Conservation (phyloP, 2,888 invertebrate species). For the Drosophila anomalipes region DNA sequence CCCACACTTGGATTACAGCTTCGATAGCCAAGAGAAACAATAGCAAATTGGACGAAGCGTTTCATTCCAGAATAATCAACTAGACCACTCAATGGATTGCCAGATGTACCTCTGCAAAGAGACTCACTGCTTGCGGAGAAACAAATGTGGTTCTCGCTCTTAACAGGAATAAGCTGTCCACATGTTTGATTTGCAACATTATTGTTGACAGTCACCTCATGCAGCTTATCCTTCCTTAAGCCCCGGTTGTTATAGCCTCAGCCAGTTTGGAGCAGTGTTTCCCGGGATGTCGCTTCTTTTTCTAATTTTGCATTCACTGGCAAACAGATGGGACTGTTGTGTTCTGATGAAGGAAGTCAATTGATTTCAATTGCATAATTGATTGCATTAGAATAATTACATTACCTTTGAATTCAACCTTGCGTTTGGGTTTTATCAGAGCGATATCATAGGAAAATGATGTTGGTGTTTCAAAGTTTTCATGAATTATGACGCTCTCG, state of each 20-base stretch:
- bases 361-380: not conserved
- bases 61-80: slow-evolving; percentile 10
- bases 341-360: slow-evolving; percentile 1
- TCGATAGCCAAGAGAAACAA: not conserved
- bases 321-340: slow-evolving; percentile 34
- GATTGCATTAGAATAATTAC: not conserved
- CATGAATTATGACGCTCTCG: slow-evolving; percentile 10
- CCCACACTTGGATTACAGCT: not conserved
- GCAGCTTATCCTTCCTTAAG: too few species aligned
- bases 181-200: not conserved
- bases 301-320: slow-evolving; percentile 23
- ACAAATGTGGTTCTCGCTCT: not conserved
- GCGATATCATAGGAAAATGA: slow-evolving; percentile 21
- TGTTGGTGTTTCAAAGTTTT: fast-evolving
- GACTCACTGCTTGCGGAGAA: too few species aligned
- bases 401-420: slow-evolving; percentile 21
- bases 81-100: slow-evolving; percentile 13
- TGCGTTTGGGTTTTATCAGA: slow-evolving; percentile 16
- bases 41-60: slow-evolving; percentile 31
- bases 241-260: not conserved
- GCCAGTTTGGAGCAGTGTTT: slow-evolving; percentile 8
- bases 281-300: not conserved
- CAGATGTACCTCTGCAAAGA: slow-evolving; percentile 4
- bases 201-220: not conserved
- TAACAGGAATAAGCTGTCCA: not conserved